A percentile compares a stretch with the other conserved stretches of the same genome.
These are phyloP conservation scores for Merluccius polli DNA, from an alignment of 2,797 vertebrate species.

Conservation along the genomic window DNA sequence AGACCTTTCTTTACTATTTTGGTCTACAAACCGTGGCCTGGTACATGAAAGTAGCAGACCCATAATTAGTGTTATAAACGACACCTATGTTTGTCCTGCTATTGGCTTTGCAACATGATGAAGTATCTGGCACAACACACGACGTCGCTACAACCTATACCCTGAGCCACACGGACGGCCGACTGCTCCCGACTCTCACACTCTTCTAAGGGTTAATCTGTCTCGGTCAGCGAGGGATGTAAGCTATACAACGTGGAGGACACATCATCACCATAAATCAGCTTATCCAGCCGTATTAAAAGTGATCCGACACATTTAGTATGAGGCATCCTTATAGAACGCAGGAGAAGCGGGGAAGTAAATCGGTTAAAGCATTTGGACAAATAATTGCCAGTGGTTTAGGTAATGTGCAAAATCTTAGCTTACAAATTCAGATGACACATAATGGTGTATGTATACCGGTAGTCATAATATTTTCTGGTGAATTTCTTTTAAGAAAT, in stretches of 20 bases:
- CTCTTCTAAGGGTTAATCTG: constrained; percentile 12
- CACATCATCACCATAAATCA: constrained; percentile 28
- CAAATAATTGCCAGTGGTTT: background rate
- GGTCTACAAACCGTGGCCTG: background rate
- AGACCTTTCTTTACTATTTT: background rate
- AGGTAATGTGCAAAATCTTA: background rate
- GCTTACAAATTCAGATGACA: background rate
- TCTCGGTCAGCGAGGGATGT: constrained; percentile 15
- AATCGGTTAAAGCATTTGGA: background rate
- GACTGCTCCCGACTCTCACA: background rate
- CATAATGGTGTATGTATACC: background rate
- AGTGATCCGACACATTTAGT: background rate
- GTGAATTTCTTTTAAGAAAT: background rate
- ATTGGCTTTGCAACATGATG: too few species aligned
- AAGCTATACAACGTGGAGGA: constrained; percentile 3
- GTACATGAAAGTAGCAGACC: background rate
- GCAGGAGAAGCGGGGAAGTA: background rate
- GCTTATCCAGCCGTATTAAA: background rate
- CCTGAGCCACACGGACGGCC: background rate
- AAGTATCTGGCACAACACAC: background rate
- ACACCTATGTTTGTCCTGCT: too few species aligned
- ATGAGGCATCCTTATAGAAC: background rate
- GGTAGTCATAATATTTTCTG: background rate
- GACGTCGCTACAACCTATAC: background rate
- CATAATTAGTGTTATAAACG: background rate